These are phyloP conservation scores for Epirrhoe tristata DNA, from an alignment of 2,888 invertebrate genomes.

Conservation along the genomic window DNA sequence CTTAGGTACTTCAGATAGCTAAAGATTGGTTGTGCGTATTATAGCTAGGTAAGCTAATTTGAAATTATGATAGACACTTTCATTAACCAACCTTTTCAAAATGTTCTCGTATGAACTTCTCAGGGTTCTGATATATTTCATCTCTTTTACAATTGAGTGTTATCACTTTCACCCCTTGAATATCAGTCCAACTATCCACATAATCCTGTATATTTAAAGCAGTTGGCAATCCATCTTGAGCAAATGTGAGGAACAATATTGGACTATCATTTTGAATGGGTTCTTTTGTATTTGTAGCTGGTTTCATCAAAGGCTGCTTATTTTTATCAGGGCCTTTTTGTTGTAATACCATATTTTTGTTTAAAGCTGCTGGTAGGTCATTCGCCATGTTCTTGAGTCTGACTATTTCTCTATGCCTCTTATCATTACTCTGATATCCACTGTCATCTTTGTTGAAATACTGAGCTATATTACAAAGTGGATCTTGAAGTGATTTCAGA, in stretches of 20 bases:
- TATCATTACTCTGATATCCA: slow-evolving; percentile 74
- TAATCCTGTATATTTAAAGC: slow-evolving; percentile 78
- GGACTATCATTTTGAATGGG: slow-evolving; percentile 61
- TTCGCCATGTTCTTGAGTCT: slow-evolving; percentile 68
- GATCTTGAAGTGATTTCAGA: slow-evolving; percentile 77
- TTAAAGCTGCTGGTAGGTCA: slow-evolving; percentile 75
- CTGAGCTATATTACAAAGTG: slow-evolving; percentile 67
- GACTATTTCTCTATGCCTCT: slow-evolving; percentile 70
- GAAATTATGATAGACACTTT: too few relatives aligned
- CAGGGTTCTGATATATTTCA: slow-evolving; percentile 81
- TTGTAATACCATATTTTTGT: slow-evolving; percentile 61
- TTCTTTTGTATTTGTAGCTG: slow-evolving; percentile 51
- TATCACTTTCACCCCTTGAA: slow-evolving; percentile 67
- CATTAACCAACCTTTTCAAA: slow-evolving; percentile 87
- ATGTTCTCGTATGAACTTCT: slow-evolving; percentile 83
- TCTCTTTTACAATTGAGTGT: slow-evolving; percentile 80
- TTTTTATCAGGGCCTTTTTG: slow-evolving; percentile 63
- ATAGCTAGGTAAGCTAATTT: too few relatives aligned
- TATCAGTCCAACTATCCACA: slow-evolving; percentile 76
- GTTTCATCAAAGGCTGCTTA: slow-evolving; percentile 54
- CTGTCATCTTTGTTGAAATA: slow-evolving; percentile 76
- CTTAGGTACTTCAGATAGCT: too few relatives aligned
- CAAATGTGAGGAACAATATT: slow-evolving; percentile 81
- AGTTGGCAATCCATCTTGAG: slow-evolving; percentile 80
- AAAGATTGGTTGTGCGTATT: too few relatives aligned